These are phyloP conservation scores for Nezara viridula DNA, from an alignment of 2,888 invertebrate genomes.

Conservation along the genomic window DNA sequence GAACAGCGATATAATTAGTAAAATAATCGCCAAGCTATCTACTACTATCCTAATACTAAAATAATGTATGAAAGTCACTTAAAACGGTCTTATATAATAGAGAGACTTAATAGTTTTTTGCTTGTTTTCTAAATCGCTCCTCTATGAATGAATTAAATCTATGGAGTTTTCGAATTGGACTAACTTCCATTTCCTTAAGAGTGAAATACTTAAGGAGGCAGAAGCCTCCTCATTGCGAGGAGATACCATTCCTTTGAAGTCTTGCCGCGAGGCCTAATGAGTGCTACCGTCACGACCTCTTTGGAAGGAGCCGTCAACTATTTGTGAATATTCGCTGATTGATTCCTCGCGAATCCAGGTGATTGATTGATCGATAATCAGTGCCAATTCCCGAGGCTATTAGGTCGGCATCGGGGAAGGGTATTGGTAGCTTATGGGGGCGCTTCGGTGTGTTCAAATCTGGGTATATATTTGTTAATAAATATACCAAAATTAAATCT, in stretches of 20 bases:
- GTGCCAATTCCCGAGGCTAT: not conserved
- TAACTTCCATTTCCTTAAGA: no score
- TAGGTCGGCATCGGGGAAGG: not conserved
- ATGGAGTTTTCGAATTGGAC: no score
- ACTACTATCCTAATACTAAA: no score
- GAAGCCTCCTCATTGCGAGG: not conserved
- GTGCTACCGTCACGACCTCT: not conserved
- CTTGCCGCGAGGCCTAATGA: not conserved
- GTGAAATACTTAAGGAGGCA: no score
- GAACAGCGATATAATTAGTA: no score
- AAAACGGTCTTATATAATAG: no score
- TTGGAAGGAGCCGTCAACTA: not conserved
- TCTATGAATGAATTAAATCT: no score
- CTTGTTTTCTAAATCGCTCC: no score
- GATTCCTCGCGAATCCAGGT: not conserved
- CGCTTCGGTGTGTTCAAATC: not conserved
- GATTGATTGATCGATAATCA: not conserved
- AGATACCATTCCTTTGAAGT: not conserved
- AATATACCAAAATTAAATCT: no score
- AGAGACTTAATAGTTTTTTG: no score
- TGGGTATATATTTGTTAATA: not conserved
- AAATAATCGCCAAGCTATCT: no score
- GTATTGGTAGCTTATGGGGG: not conserved
- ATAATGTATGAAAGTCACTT: no score
- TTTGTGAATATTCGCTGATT: conserved; percentile 2